Percentiles rank a stretch among this genome's conserved stretches.
These are phyloP conservation scores for Achroia grisella DNA, from an alignment of 1,140 invertebrate genomes.

Conservation along the genomic window DNA sequence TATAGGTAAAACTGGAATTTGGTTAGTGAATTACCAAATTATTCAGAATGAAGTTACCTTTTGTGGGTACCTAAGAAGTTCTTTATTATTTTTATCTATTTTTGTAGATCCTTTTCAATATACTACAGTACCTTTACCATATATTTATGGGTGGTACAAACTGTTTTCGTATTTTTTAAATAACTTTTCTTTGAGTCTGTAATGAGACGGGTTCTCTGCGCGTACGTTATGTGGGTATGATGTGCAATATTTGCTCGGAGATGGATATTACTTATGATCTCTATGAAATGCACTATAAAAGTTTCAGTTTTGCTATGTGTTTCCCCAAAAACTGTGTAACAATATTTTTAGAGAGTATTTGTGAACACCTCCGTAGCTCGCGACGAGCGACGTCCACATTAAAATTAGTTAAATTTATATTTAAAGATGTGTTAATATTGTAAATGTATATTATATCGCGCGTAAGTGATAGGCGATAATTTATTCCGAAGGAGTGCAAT, in stretches of 20 bases:
- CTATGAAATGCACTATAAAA: constrained; percentile 25
- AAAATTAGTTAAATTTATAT: constrained; percentile 70
- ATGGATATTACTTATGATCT: not conserved
- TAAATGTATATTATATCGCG: constrained; percentile 68
- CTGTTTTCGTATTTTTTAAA: no score
- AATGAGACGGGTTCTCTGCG: not conserved
- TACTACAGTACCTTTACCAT: no score
- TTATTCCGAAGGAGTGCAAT: constrained; percentile 68
- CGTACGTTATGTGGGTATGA: not conserved
- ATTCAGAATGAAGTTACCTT: not conserved
- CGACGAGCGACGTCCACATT: constrained; percentile 43
- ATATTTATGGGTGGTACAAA: no score
- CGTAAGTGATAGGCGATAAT: constrained; percentile 62
- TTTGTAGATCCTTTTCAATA: no score
- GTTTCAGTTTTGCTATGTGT: constrained; percentile 34
- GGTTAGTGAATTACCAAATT: constrained; percentile 19
- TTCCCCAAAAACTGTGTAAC: constrained; percentile 1
- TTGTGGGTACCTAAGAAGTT: no score
- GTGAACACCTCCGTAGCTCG: constrained; percentile 20
- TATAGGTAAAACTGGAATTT: constrained; percentile 37
- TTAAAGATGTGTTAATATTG: constrained; percentile 71
- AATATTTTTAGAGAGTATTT: constrained; percentile 21
- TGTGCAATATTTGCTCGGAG: not conserved
- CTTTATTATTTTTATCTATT: no score
- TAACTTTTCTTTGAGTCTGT: no score